Conservation (phyloP, 2,888 invertebrate species). For the Tipula vernalis region DNA sequence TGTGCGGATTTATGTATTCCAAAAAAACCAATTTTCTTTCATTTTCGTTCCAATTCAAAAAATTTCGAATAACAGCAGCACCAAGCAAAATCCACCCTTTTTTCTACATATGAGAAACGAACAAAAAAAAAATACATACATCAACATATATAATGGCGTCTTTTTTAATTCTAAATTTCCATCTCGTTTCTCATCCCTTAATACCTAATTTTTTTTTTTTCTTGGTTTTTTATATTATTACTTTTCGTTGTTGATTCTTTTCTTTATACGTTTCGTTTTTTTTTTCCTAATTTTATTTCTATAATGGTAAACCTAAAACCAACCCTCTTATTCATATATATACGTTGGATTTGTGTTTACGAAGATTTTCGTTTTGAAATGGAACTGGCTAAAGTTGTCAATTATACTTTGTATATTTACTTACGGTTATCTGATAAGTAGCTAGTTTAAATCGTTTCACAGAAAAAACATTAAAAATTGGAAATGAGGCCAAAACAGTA, state of each 20-base stretch:
- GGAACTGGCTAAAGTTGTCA: not conserved
- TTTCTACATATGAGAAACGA: not conserved
- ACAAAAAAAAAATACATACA: not conserved
- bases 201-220: not conserved
- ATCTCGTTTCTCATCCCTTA: not conserved
- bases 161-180: not conserved
- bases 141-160: constrained; percentile 7
- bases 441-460: too few species aligned
- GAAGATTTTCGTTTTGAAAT: not conserved
- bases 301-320: not conserved
- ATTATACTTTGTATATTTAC: not conserved
- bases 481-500: too few species aligned
- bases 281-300: not conserved
- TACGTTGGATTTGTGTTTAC: not conserved
- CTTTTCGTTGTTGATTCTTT: not conserved
- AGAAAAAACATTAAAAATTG: too few species aligned
- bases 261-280: not conserved
- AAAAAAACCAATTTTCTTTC: constrained; percentile 6
- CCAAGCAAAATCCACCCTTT: not conserved
- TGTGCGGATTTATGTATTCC: constrained; percentile 9
- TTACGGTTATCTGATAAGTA: too few species aligned
- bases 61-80: not conserved
- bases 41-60: constrained; percentile 6
- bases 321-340: not conserved
- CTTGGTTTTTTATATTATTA: not conserved